Percentiles rank a stretch among this genome's conserved stretches.
Conservation (phyloP, 1,140 invertebrate species). For the Physella acuta region DNA sequence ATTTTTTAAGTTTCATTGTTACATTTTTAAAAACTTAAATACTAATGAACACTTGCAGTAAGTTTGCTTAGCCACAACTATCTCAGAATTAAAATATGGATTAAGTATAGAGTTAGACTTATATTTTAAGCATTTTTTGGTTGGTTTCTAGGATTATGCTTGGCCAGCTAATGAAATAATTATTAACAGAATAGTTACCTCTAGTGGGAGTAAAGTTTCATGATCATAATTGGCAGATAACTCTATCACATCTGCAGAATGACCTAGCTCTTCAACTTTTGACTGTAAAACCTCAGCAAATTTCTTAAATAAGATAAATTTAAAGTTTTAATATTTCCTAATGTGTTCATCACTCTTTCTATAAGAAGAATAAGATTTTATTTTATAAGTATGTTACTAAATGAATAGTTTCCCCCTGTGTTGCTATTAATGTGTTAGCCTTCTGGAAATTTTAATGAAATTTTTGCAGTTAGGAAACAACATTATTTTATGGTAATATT, state of each 20-base stretch:
- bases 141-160: no score
- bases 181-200: no score
- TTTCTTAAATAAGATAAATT: slow-evolving; percentile 35
- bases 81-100: no score
- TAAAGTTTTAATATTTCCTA: neutral
- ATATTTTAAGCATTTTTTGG: no score
- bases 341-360: neutral
- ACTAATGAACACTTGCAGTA: no score
- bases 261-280: slow-evolving; percentile 39
- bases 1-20: no score
- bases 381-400: neutral
- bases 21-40: no score
- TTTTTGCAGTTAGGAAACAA: neutral
- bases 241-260: slow-evolving; percentile 46
- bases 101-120: no score
- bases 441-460: neutral
- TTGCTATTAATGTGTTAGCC: neutral
- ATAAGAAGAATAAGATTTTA: neutral
- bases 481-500: no score
- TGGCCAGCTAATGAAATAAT: no score
- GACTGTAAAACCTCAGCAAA: slow-evolving; percentile 47
- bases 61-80: no score
- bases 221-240: slow-evolving; percentile 60
- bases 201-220: slow-evolving; percentile 55
- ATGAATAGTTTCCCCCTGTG: neutral